Conservation (phyloP, 2,797 vertebrate species). For the Lates japonicus region DNA sequence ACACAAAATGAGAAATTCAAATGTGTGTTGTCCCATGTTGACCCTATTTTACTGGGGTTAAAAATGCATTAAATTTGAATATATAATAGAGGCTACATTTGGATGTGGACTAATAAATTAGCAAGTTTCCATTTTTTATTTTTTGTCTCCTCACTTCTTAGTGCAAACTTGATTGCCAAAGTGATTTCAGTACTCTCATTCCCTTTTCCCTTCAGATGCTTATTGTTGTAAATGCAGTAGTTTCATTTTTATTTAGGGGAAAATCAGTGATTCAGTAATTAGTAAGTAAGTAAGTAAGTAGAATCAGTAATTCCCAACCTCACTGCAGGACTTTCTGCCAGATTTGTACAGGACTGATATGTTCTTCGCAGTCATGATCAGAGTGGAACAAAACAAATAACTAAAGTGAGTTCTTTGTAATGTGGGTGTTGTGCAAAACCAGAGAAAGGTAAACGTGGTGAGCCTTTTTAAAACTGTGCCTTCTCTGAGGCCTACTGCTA, state of each 20-base stretch:
- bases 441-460: slow-evolving; percentile 6
- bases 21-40: neutral
- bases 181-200: neutral
- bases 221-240: neutral
- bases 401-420: slow-evolving; percentile 6
- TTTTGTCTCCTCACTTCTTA: neutral
- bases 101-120: neutral
- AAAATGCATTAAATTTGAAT: neutral
- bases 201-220: neutral
- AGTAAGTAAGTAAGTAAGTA: too few species aligned
- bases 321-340: neutral
- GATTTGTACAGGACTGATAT: neutral
- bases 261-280: neutral
- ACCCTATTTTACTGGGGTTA: neutral
- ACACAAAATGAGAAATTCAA: neutral
- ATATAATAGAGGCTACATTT: neutral
- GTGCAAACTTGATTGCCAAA: neutral
- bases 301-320: neutral
- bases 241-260: neutral
- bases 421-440: neutral
- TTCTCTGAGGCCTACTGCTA: neutral
- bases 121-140: neutral
- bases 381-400: slow-evolving; percentile 12
- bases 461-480: slow-evolving; percentile 2
- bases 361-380: neutral